Percentiles rank a stretch among this genome's conserved stretches.
These are phyloP conservation scores for Tetheella fluctuosa DNA, from an alignment of 2,888 invertebrate genomes.

Conservation along the genomic window DNA sequence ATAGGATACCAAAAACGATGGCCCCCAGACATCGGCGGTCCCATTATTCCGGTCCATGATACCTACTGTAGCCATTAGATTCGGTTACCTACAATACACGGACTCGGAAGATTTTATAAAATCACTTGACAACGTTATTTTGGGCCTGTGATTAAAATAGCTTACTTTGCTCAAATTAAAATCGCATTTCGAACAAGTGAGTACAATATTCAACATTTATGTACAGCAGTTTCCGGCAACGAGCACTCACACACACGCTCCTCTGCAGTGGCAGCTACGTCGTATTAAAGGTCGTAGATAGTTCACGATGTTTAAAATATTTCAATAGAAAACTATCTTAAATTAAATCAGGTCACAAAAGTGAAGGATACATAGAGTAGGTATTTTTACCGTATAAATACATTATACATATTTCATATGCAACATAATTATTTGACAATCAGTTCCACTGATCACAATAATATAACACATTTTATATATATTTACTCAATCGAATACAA, in stretches of 20 bases:
- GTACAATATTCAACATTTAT: slow-evolving; percentile 56
- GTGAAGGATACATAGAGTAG: slow-evolving; percentile 69
- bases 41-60: no score
- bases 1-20: no score
- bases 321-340: slow-evolving; percentile 74
- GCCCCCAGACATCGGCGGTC: no score
- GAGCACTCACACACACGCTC: slow-evolving; percentile 52
- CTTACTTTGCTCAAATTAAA: slow-evolving; percentile 37
- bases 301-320: slow-evolving; percentile 56
- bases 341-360: slow-evolving; percentile 84
- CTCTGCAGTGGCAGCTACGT: slow-evolving; percentile 24
- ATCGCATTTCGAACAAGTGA: slow-evolving; percentile 44
- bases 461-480: slow-evolving; percentile 40
- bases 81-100: no score
- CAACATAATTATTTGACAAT: slow-evolving; percentile 52
- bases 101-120: neutral
- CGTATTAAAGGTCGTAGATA: slow-evolving; percentile 45
- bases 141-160: slow-evolving; percentile 31
- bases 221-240: slow-evolving; percentile 70
- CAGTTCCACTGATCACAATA: slow-evolving; percentile 57
- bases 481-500: slow-evolving; percentile 29
- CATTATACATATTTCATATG: slow-evolving; percentile 53
- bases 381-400: slow-evolving; percentile 52
- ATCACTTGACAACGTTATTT: neutral
- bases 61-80: no score